A percentile compares a stretch with the other conserved stretches of the same genome.
These are phyloP conservation scores for Caenorhabditis sulstoni DNA, from an alignment of 2,888 invertebrate genomes.

Conservation along the genomic window DNA sequence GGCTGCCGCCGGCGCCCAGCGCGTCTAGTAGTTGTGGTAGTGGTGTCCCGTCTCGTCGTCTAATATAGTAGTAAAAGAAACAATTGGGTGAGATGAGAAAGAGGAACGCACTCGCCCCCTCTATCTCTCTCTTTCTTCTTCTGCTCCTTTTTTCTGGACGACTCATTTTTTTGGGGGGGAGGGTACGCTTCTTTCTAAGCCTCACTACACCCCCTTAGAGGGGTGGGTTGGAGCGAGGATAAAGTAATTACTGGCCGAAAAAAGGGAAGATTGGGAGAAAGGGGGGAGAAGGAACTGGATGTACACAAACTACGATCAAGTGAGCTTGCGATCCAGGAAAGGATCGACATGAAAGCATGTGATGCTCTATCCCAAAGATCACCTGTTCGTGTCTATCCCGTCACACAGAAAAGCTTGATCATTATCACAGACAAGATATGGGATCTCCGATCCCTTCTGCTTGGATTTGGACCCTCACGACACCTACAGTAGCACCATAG, in stretches of 20 bases:
- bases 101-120: conserved; percentile 36
- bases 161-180: conserved; percentile 13
- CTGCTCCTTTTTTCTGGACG: not conserved
- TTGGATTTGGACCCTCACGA: too few species aligned
- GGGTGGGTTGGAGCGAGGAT: not conserved
- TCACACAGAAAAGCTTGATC: too few species aligned
- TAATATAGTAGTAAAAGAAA: conserved; percentile 57
- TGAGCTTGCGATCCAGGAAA: not conserved
- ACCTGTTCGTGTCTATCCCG: too few species aligned
- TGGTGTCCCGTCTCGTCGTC: conserved; percentile 15
- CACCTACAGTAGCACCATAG: too few species aligned
- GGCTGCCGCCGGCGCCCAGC: conserved; percentile 22
- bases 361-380: too few species aligned
- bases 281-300: not conserved
- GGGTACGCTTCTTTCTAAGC: conserved; percentile 2
- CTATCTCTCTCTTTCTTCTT: not conserved
- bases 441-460: too few species aligned
- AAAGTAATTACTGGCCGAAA: not conserved
- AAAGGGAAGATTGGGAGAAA: not conserved
- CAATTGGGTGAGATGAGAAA: conserved; percentile 49
- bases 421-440: too few species aligned
- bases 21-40: conserved; percentile 19
- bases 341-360: not conserved
- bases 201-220: not conserved
- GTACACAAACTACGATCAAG: not conserved